Evolutionary conservation across 2,888 invertebrate genomes (phyloP).

Genomic region (Cancer borealis): DNA sequence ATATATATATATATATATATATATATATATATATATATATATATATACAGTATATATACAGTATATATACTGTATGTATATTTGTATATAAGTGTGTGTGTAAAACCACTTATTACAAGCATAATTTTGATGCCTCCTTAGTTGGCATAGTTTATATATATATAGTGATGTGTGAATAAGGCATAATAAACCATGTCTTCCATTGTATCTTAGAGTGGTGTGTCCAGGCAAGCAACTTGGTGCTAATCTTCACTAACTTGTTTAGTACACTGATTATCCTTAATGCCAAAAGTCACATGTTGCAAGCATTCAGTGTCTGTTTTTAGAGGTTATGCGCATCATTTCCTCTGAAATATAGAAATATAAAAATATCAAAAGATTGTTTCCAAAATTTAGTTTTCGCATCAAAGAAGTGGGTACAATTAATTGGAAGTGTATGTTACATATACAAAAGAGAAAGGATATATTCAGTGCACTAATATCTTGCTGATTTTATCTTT

Average conservation of each 20-base stretch:
- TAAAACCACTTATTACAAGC: neutral
- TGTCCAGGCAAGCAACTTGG: slow-evolving; percentile 33
- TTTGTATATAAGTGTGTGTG: slow-evolving; percentile 33
- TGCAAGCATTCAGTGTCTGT: neutral
- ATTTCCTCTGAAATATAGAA: neutral
- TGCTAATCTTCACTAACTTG: neutral
- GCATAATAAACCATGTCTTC: neutral
- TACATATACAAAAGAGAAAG: neutral
- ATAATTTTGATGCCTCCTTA: neutral
- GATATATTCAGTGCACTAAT: neutral
- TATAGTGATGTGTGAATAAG: neutral
- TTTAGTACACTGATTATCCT: neutral
- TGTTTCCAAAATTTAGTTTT: neutral
- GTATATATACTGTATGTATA: no score
- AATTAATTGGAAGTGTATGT: neutral
- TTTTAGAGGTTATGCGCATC: neutral
- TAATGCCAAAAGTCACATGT: neutral
- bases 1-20: neutral
- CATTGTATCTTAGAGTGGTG: neutral
- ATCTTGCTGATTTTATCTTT: neutral
- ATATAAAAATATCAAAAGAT: neutral
- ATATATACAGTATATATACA: no score
- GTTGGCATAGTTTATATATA: neutral
- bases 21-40: neutral
- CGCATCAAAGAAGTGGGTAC: neutral